phyloP scores from a whole-genome alignment of 2,797 vertebrate genomes.

The Loriculus beryllinus region DNA sequence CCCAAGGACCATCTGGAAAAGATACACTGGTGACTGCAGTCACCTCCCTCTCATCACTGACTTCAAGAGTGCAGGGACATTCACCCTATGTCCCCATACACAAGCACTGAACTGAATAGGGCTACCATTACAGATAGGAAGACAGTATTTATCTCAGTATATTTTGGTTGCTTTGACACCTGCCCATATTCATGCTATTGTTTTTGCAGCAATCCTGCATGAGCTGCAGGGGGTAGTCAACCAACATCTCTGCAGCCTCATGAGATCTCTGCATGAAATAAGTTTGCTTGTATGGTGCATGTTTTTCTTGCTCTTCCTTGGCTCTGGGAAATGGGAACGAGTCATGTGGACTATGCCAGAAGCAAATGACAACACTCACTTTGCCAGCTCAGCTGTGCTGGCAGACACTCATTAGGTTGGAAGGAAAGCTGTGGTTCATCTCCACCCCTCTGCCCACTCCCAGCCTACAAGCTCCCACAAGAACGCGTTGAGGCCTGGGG shows the following conservation, averaged over 20 bases:
- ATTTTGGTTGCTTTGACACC: neutral
- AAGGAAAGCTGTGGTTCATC: slow-evolving; percentile 41
- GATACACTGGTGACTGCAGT: neutral
- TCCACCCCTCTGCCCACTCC: slow-evolving; percentile 49
- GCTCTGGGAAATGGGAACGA: neutral
- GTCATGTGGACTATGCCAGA: slow-evolving; percentile 41
- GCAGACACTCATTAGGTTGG: slow-evolving; percentile 49
- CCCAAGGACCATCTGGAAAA: neutral
- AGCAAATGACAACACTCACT: slow-evolving; percentile 40
- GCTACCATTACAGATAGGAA: neutral
- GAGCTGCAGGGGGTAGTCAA: neutral
- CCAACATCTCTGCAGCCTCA: neutral
- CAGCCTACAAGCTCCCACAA: slow-evolving; percentile 34
- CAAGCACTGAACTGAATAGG: neutral
- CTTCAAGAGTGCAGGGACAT: neutral
- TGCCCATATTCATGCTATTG: neutral
- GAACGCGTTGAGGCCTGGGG: neutral
- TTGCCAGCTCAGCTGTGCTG: slow-evolving; percentile 64
- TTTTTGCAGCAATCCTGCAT: neutral
- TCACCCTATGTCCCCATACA: neutral
- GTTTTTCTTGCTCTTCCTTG: slow-evolving; percentile 15
- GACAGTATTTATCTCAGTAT: neutral
- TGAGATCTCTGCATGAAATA: neutral
- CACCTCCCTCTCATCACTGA: neutral
- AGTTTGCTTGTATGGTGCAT: neutral